Base-by-base conservation (phyloP, 2,797 vertebrate species). In the Malacoctenus gilli region DNA sequence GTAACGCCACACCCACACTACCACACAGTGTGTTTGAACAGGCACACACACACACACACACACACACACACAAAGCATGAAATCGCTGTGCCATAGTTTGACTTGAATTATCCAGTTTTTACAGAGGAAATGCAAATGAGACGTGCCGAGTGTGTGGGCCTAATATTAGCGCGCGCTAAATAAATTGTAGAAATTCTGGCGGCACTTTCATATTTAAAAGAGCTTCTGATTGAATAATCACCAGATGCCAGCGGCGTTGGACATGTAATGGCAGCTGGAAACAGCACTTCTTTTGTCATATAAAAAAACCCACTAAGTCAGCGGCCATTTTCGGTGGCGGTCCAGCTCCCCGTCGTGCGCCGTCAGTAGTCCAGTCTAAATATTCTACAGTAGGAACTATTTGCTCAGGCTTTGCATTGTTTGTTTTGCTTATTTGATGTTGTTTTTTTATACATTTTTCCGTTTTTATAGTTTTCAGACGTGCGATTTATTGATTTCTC, bases 1-100 rank as follows among this genome's bases (percentile, higher is more conserved):
- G 91, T 91, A 92, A 92, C 91, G 84, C 89, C 91, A 91, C 91
- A 91, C 90, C 91, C 90, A 88, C 88, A 74, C 89, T 86, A 84
- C 88, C 86, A 82, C 86, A 87, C 81, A 75, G 80, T 79, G 83
- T 92, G 89, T 92, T 92, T 92, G 86, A 90, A 84, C 84, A 87
- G 82, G 47, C 87, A 57, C 81, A 83, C 72, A 82, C 73, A 71
- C 62, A 68, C 40, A 59, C 62, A 59, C 46, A 56, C 51, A 31
- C 30, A 31, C 30, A 31, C 30, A 32, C 30, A 51, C 44, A 42
- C 36, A 61, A 67, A 55, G 55, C 44, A 68, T 74, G 53, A 83
- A 78, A 85, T 78, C 57, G 42, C 59, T 60, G 61, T 84, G 82
- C 86, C 83, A 83, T 80, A 84, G 85, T 87, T 87, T 82, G 75